Evolutionary conservation across 2,888 invertebrate genomes (phyloP), one percentile per base, ranked within the genome.

Genomic region (Anaspis maculata): DNA sequence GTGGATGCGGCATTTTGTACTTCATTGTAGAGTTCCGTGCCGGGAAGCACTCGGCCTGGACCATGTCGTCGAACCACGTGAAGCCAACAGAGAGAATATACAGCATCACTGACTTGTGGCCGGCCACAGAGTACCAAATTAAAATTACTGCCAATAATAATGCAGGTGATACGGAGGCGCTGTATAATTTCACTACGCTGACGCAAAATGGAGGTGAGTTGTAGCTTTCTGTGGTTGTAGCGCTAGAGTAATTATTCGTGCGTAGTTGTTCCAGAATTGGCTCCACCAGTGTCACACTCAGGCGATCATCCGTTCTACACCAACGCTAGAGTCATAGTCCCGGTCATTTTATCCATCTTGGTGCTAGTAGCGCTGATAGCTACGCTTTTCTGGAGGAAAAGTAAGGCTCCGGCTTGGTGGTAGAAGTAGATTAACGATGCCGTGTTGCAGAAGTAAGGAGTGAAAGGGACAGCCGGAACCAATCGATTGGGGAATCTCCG

Each of bases 161-260:
- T 62, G 89, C 89, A 0, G 90, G 90, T 0, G 83, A 83, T 41
- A 85, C 85, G 1, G 75, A 79, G 27, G 86, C 86, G 0, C 69
- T 85, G 7, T 89, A 88, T 59, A 87, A 88, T 67, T 85, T 88
- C 59, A 85, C 86, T 15, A 90, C 89, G 2, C 74, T 86, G 41
- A 81, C 82, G 3, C 67, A 81, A 10, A 77, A 77, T 53, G 85
- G 84, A 61, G 78, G 87, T 81, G 63, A 72, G 72, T 3, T 6
- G 9, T 5, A 2, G 15, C 6, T 19, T 19, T 9, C 9, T 19
- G 19, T 19, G 5, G 5, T 6, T 19, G 5, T 19, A 19, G 19
- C n/a, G n/a, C n/a, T n/a, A n/a, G n/a, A n/a, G n/a, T n/a, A n/a
- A n/a, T 9, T 9, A 6, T 19, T 9, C 19, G 6, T 6, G 9